Percentiles rank a stretch among this genome's conserved stretches.
These are phyloP conservation scores for Eulemur albifrons DNA, from an alignment of 2,797 vertebrate genomes.

Conservation along the genomic window DNA sequence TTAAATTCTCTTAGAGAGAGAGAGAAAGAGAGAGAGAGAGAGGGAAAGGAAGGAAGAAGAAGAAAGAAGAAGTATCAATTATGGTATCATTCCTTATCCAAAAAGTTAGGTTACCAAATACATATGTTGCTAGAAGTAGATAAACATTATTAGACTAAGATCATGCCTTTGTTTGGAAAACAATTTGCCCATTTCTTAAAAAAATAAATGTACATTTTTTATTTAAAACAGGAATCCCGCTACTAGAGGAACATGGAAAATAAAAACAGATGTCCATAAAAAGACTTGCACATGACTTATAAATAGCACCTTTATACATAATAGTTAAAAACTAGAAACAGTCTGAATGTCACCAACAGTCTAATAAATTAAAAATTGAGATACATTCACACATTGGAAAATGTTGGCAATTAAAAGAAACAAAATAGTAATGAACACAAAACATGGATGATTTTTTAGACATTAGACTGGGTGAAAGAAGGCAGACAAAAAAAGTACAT, in stretches of 20 bases:
- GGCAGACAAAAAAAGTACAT: neutral
- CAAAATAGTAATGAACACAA: neutral
- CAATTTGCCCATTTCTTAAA: neutral
- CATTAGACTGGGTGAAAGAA: neutral
- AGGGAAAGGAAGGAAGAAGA: neutral
- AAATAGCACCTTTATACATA: neutral
- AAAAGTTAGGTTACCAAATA: neutral
- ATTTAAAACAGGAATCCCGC: neutral
- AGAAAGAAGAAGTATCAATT: neutral
- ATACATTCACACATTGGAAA: neutral
- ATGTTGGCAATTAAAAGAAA: neutral
- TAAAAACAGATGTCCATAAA: slow-evolving; percentile 11
- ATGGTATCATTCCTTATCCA: neutral
- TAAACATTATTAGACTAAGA: neutral
- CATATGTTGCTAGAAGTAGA: neutral
- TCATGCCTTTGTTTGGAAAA: neutral
- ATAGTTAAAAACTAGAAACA: neutral
- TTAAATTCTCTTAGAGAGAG: too few species aligned
- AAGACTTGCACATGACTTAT: neutral
- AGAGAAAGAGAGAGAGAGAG: neutral
- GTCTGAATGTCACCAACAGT: neutral
- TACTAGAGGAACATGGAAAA: slow-evolving; percentile 7
- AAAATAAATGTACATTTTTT: slow-evolving; percentile 5
- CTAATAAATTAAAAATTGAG: neutral
- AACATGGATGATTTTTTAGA: neutral